These are phyloP conservation scores for Empidonax traillii DNA, from an alignment of 2,113 vertebrate genomes.

Conservation along the genomic window DNA sequence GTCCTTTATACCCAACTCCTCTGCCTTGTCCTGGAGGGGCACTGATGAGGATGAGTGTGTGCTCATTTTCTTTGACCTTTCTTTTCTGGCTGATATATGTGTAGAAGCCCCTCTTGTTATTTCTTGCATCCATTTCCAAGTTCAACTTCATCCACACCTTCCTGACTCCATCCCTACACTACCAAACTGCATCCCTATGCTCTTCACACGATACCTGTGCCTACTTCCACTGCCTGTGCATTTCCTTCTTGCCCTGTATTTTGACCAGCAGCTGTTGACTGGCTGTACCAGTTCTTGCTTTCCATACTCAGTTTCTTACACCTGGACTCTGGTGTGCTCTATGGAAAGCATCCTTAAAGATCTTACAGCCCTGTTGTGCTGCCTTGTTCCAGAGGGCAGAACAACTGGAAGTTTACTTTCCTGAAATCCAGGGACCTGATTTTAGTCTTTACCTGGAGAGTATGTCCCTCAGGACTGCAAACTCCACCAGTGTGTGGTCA, in stretches of 20 bases:
- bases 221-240: not conserved
- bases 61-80: no score
- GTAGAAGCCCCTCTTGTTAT: no score
- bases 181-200: not conserved
- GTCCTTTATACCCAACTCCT: not conserved
- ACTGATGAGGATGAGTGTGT: not conserved
- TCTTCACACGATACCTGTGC: not conserved
- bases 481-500: not conserved
- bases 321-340: not conserved
- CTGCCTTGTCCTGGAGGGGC: not conserved
- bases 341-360: not conserved
- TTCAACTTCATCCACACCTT: not conserved
- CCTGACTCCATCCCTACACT: not conserved
- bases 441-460: not conserved
- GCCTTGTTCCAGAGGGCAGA: not conserved
- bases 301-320: not conserved
- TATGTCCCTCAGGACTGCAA: not conserved
- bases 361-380: not conserved
- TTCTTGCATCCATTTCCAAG: not conserved
- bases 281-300: not conserved
- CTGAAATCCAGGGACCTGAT: not conserved
- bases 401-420: not conserved
- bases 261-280: not conserved
- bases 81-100: no score
- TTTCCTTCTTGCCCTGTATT: not conserved